Conservation (phyloP, 2,797 vertebrate species). For the Leuciscus waleckii region DNA sequence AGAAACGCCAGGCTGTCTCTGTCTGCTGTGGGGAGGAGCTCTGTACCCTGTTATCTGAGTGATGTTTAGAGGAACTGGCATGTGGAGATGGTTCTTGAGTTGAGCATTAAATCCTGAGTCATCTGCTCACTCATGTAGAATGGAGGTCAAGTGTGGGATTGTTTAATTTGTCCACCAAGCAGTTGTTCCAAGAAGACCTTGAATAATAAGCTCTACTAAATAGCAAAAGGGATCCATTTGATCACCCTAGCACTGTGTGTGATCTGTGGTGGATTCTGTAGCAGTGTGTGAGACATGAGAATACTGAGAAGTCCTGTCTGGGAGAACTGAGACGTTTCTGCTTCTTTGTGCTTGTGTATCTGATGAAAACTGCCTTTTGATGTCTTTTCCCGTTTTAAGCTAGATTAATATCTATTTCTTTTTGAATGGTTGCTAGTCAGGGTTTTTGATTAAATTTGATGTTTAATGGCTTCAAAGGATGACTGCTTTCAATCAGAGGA, state of each 20-base stretch:
- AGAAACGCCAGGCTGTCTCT: slow-evolving; percentile 36
- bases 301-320: slow-evolving; percentile 35
- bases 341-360: slow-evolving; percentile 27
- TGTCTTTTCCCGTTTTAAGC: slow-evolving; percentile 1
- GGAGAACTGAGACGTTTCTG: slow-evolving; percentile 29
- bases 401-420: neutral
- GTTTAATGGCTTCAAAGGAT: neutral
- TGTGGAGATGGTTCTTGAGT: slow-evolving; percentile 42
- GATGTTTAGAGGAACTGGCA: slow-evolving; percentile 42
- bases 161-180: slow-evolving; percentile 28
- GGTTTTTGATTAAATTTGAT: neutral
- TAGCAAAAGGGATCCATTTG: neutral
- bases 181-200: slow-evolving; percentile 18
- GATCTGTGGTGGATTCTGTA: slow-evolving; percentile 50
- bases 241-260: slow-evolving; percentile 2
- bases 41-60: slow-evolving; percentile 36
- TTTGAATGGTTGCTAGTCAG: neutral
- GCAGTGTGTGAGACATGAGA: slow-evolving; percentile 51
- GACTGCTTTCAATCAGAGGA: neutral
- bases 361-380: neutral
- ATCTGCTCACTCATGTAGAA: slow-evolving; percentile 32
- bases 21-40: slow-evolving; percentile 14
- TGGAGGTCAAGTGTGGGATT: slow-evolving; percentile 42
- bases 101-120: slow-evolving; percentile 44
- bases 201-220: slow-evolving; percentile 9